Conservation (phyloP, 2,113 vertebrate genomes). For the Thymallus thymallus region DNA sequence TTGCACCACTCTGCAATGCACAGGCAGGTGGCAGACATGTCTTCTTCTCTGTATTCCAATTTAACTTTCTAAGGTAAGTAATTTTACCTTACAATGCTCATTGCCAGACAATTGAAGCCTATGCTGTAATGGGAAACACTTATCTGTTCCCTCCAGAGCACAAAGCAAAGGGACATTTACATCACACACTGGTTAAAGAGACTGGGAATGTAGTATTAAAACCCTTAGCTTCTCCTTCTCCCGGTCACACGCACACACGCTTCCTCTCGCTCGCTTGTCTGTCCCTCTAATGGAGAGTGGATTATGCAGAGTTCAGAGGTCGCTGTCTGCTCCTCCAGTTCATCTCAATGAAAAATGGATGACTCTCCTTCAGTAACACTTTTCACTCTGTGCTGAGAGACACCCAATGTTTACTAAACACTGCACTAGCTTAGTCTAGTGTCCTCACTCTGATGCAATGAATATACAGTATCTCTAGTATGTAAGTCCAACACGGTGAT, state of each 20-base stretch:
- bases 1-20: conserved; percentile 29
- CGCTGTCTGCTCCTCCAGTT: conserved; percentile 11
- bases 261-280: background rate
- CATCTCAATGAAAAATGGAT: conserved; percentile 36
- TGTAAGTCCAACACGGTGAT: background rate
- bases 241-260: background rate
- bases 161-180: too few relatives aligned
- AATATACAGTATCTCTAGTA: background rate
- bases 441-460: background rate
- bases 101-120: background rate
- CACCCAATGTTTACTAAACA: background rate
- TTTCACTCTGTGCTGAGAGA: background rate
- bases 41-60: background rate
- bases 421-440: background rate
- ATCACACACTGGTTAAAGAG: too few relatives aligned
- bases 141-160: too few relatives aligned
- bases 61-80: background rate
- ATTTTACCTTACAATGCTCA: background rate
- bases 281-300: conserved; percentile 10
- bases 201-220: background rate
- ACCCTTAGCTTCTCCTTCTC: background rate
- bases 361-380: conserved; percentile 20
- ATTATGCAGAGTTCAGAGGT: conserved; percentile 22
- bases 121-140: background rate
- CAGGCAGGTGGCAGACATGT: background rate